Percentiles rank a stretch among this genome's conserved stretches.
Evolutionary conservation across 2,797 vertebrate genomes (phyloP).

Genomic region (Sandelia bainsii): DNA sequence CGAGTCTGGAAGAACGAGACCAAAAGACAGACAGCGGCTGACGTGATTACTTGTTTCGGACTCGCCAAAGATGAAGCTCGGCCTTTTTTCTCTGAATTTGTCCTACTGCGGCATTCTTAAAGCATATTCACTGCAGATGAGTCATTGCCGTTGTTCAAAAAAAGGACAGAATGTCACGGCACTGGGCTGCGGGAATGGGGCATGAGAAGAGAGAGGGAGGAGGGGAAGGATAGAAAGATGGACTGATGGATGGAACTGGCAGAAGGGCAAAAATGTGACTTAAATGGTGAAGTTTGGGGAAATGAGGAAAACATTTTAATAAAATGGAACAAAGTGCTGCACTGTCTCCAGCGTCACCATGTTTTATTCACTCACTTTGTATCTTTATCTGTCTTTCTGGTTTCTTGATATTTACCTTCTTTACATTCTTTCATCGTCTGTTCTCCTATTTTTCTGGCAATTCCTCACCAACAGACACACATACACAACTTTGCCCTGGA

Average conservation of each 20-base stretch:
- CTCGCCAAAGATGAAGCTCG: conserved; percentile 15
- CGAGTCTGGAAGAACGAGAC: conserved; percentile 16
- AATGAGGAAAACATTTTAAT: conserved; percentile 22
- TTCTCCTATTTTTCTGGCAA: not conserved
- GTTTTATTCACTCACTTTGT: not conserved
- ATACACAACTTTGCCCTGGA: not conserved
- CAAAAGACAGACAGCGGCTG: conserved; percentile 23
- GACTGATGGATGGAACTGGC: conserved; percentile 41
- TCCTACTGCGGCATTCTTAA: conserved; percentile 66
- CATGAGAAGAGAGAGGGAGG: conserved; percentile 53
- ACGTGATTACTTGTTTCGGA: conserved; percentile 27
- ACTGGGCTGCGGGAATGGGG: conserved; percentile 46
- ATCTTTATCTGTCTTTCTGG: not conserved
- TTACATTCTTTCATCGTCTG: not conserved
- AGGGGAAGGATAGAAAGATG: not conserved
- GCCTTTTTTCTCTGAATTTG: conserved; percentile 36
- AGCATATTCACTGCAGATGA: conserved; percentile 63
- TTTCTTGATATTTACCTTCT: not conserved
- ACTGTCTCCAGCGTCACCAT: conserved; percentile 15
- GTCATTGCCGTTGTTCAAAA: conserved; percentile 65
- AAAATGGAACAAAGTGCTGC: conserved; percentile 45
- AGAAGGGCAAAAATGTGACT: conserved; percentile 37
- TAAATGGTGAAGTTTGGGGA: conserved; percentile 42
- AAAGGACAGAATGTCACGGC: conserved; percentile 46
- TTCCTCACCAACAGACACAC: not conserved